Evolutionary conservation across 2,113 vertebrate genomes (phyloP).

Genomic region (Machaerirhynchus nigripectus): DNA sequence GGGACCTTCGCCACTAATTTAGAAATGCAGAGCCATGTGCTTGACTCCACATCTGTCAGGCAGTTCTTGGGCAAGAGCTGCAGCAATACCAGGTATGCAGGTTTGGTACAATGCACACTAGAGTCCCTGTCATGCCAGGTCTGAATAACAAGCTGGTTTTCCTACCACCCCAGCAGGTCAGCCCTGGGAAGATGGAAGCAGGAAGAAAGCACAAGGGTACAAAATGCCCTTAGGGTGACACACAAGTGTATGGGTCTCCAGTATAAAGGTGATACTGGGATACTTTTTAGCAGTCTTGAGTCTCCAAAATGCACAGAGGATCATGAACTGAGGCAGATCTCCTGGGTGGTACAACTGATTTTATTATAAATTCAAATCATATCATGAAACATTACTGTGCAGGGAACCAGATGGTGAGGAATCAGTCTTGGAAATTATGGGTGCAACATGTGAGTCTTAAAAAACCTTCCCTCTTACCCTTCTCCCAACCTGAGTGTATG

Average conservation of each 20-base stretch:
- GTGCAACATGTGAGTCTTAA: not conserved
- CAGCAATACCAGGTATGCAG: not conserved
- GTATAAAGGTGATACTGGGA: not conserved
- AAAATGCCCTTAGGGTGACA: not conserved
- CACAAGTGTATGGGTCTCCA: not conserved
- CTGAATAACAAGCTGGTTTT: not conserved
- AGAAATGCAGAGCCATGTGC: not conserved
- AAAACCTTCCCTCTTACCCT: not conserved
- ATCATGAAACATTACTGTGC: not conserved
- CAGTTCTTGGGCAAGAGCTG: not conserved
- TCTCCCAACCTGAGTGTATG: not conserved
- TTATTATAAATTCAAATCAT: not conserved
- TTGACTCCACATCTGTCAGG: not conserved
- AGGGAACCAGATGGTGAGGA: not conserved
- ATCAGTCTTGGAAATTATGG: not conserved
- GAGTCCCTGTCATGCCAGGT: not conserved
- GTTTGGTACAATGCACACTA: not conserved
- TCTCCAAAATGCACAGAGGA: not conserved
- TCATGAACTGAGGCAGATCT: not conserved
- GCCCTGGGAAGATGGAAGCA: not conserved
- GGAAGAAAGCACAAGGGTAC: not conserved
- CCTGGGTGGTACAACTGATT: not conserved
- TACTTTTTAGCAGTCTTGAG: not conserved
- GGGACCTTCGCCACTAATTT: not conserved
- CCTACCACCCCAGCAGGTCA: not conserved